A percentile compares a stretch with the other conserved stretches of the same genome.
phyloP scores from a whole-genome alignment of 2,888 invertebrate species.

The Mimas tiliae region DNA sequence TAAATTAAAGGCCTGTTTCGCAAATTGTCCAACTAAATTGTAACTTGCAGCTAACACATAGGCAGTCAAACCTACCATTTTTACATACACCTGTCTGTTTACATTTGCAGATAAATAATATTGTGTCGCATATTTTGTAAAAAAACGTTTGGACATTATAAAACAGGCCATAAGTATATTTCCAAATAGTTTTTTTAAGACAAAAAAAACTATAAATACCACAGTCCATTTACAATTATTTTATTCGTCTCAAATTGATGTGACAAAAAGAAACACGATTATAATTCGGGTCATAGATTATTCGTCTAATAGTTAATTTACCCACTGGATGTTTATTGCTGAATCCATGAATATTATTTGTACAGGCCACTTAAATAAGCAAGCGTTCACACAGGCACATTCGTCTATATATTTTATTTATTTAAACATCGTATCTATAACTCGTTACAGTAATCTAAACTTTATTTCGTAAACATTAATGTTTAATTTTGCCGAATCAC shows the following conservation, averaged over 20 bases:
- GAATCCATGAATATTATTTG: conserved; percentile 13
- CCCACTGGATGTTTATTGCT: conserved; percentile 19
- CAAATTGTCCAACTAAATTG: too few relatives aligned
- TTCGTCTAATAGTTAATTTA: conserved; percentile 28
- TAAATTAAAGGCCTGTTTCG: not conserved
- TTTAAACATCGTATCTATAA: conserved; percentile 15
- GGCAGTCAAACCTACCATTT: too few relatives aligned
- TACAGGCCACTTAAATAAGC: conserved; percentile 31
- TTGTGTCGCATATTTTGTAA: too few relatives aligned
- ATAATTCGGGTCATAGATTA: conserved; percentile 12
- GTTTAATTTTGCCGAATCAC: conserved; percentile 71
- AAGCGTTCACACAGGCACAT: conserved; percentile 63
- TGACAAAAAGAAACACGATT: not conserved
- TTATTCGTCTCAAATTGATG: not conserved
- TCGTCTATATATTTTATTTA: conserved; percentile 50
- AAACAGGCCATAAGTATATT: not conserved
- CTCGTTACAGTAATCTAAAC: conserved; percentile 33
- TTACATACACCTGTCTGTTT: too few relatives aligned
- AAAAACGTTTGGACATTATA: too few relatives aligned
- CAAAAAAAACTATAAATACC: not conserved
- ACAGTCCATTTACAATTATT: not conserved
- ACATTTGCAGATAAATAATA: too few relatives aligned
- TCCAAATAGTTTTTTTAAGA: not conserved
- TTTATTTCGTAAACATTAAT: conserved; percentile 39
- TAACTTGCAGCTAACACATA: too few relatives aligned